Conservation (phyloP, 1,140 invertebrate genomes). For the Drosophila kikkawai region DNA sequence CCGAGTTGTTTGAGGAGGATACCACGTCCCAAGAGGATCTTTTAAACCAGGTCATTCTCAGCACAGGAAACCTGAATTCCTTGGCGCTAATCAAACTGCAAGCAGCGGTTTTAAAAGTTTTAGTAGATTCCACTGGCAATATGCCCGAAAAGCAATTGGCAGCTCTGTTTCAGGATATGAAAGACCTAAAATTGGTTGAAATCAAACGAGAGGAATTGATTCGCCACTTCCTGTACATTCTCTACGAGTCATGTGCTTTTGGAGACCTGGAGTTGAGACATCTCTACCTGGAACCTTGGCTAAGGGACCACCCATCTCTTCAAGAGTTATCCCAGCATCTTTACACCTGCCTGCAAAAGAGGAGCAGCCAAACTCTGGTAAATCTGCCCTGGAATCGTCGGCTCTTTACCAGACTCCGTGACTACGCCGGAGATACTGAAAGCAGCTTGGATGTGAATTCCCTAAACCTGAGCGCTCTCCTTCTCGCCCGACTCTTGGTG, state of each 20-base stretch:
- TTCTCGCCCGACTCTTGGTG: slow-evolving; percentile 59
- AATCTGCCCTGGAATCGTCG: slow-evolving; percentile 77
- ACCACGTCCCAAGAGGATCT: slow-evolving; percentile 12
- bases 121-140: slow-evolving; percentile 28
- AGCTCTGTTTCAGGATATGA: slow-evolving; percentile 38
- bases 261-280: slow-evolving; percentile 62
- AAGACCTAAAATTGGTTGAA: slow-evolving; percentile 27
- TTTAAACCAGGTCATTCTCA: slow-evolving; percentile 58
- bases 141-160: slow-evolving; percentile 24
- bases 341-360: slow-evolving; percentile 26
- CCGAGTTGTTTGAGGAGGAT: slow-evolving; percentile 12
- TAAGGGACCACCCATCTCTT: slow-evolving; percentile 28
- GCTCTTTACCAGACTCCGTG: slow-evolving; percentile 72
- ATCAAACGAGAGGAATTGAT: slow-evolving; percentile 38
- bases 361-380: neutral
- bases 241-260: slow-evolving; percentile 68
- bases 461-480: slow-evolving; percentile 53
- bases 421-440: slow-evolving; percentile 44
- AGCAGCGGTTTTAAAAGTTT: slow-evolving; percentile 52
- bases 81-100: slow-evolving; percentile 74
- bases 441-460: neutral
- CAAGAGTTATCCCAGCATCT: slow-evolving; percentile 30
- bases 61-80: slow-evolving; percentile 55
- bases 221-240: slow-evolving; percentile 54
- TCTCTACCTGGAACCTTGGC: slow-evolving; percentile 57